A percentile compares a stretch with the other conserved stretches of the same genome.
Evolutionary conservation across 2,888 invertebrate species (phyloP).

Genomic region (Cephus nigrinus): DNA sequence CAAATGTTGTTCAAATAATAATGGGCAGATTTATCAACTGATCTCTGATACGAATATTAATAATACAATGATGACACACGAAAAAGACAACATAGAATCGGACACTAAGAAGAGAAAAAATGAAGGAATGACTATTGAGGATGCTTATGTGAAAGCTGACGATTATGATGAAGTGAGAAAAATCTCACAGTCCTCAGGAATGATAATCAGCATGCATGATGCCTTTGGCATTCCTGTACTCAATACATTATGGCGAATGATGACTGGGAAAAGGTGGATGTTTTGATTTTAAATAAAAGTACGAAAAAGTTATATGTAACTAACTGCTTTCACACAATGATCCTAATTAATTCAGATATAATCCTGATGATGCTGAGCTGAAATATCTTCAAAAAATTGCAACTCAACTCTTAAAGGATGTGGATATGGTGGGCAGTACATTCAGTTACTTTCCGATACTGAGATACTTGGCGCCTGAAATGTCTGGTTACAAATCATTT

Average conservation of each 20-base stretch:
- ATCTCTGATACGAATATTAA: slow-evolving; percentile 20
- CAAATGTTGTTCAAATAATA: slow-evolving; percentile 17
- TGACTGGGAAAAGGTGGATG: slow-evolving; percentile 73
- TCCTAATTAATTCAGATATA: slow-evolving; percentile 69
- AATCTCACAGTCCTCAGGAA: slow-evolving; percentile 52
- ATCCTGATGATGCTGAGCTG: slow-evolving; percentile 77
- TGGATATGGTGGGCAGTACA: slow-evolving; percentile 84
- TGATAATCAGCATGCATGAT: slow-evolving; percentile 76
- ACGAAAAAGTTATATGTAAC: background rate
- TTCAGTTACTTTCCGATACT: slow-evolving; percentile 85
- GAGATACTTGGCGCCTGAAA: slow-evolving; percentile 76
- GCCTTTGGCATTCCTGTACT: slow-evolving; percentile 82
- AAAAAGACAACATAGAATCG: slow-evolving; percentile 16
- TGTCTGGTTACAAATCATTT: slow-evolving; percentile 82
- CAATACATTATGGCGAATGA: slow-evolving; percentile 86
- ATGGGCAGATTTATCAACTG: slow-evolving; percentile 51
- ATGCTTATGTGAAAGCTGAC: slow-evolving; percentile 55
- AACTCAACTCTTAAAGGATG: slow-evolving; percentile 77
- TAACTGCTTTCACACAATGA: background rate
- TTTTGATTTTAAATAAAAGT: background rate
- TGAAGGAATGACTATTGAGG: slow-evolving; percentile 38
- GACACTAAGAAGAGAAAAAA: background rate
- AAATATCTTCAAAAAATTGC: slow-evolving; percentile 76
- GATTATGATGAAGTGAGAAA: slow-evolving; percentile 49
- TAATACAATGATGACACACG: background rate